These are phyloP conservation scores for Labeo rohita DNA, from an alignment of 2,113 vertebrate genomes.

Conservation along the genomic window DNA sequence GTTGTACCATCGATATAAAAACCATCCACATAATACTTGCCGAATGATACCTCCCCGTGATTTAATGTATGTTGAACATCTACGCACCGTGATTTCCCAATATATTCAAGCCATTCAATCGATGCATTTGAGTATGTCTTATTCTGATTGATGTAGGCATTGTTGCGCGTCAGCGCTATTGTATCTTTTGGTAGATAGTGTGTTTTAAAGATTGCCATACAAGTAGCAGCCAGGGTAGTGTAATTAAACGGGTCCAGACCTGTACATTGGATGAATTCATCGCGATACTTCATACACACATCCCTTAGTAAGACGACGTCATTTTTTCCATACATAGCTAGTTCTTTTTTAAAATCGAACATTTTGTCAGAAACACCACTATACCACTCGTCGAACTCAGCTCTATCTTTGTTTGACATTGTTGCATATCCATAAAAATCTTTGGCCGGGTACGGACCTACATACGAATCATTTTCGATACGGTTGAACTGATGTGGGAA, in stretches of 20 bases:
- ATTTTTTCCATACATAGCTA: not conserved
- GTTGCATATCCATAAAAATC: conserved; percentile 15
- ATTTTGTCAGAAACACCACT: too few relatives aligned
- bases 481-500: too few relatives aligned
- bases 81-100: not conserved
- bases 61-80: conserved; percentile 9
- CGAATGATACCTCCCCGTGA: not conserved
- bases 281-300: not conserved
- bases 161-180: not conserved
- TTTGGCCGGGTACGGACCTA: conserved; percentile 18
- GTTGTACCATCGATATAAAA: too few relatives aligned
- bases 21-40: not conserved
- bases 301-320: not conserved
- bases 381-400: not conserved
- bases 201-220: not conserved
- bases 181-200: not conserved
- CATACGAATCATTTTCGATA: not conserved
- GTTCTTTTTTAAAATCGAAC: conserved; percentile 29
- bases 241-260: conserved; percentile 20
- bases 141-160: not conserved
- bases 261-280: conserved; percentile 21
- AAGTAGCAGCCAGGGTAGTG: not conserved
- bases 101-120: conserved; percentile 30
- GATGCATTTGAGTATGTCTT: not conserved
- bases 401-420: not conserved